These are phyloP conservation scores for Picus viridis DNA, from an alignment of 2,797 vertebrate genomes.

Conservation along the genomic window DNA sequence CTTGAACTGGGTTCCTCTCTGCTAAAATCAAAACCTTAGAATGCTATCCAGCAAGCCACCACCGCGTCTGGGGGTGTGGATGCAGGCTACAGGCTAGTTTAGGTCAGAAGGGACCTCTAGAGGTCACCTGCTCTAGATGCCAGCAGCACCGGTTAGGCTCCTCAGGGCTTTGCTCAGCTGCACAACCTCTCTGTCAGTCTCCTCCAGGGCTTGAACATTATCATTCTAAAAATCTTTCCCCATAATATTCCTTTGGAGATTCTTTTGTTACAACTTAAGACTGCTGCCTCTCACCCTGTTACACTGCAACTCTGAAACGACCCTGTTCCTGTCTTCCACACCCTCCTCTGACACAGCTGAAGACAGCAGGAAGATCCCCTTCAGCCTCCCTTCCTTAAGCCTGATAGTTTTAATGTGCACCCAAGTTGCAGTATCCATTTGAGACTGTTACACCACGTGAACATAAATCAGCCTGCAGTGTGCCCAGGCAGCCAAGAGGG, in stretches of 20 bases:
- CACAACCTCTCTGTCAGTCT: not conserved
- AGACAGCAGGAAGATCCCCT: not conserved
- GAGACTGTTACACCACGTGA: not conserved
- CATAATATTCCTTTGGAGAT: not conserved
- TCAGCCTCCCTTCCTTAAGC: not conserved
- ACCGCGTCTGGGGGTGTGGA: rapidly evolving
- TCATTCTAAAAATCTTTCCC: not conserved
- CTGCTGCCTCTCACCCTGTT: not conserved
- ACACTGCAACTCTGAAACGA: not conserved
- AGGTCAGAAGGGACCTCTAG: not conserved
- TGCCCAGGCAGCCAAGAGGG: too few relatives aligned
- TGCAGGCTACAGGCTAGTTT: not conserved
- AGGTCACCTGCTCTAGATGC: not conserved
- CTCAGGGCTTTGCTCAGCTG: not conserved
- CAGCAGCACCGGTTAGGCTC: not conserved
- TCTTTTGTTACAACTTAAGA: not conserved
- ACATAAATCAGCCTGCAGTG: too few relatives aligned
- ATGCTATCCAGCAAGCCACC: not conserved
- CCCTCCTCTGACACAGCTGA: not conserved
- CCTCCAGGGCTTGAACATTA: not conserved
- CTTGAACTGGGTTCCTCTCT: not conserved
- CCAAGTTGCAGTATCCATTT: not conserved
- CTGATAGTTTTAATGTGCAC: not conserved
- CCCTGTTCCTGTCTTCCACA: not conserved
- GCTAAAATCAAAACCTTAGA: not conserved